A percentile compares a stretch with the other conserved stretches of the same genome.
phyloP scores from a whole-genome alignment of 2,888 invertebrate genomes.

The Eretmocerus hayati region DNA sequence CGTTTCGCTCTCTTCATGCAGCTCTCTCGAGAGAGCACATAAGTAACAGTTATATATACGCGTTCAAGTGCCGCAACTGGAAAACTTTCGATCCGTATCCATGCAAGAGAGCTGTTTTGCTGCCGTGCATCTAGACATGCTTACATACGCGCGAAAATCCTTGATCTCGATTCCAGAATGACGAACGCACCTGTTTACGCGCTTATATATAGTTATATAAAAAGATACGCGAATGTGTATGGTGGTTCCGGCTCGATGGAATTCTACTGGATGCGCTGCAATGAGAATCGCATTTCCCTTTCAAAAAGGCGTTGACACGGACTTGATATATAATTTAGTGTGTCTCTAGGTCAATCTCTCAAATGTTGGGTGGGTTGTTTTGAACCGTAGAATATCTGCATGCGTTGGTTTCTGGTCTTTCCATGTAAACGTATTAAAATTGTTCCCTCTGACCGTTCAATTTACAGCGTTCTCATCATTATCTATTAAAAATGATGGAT shows the following conservation, averaged over 20 bases:
- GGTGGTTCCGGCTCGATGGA: not conserved
- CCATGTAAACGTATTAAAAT: no score
- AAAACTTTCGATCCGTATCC: constrained; percentile 3
- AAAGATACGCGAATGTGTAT: not conserved
- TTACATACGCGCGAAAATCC: not conserved
- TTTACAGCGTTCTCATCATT: no score
- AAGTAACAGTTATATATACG: no score
- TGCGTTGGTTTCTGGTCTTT: no score
- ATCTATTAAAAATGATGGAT: no score
- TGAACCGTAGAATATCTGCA: no score
- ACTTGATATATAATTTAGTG: not conserved
- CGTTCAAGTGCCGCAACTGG: constrained; percentile 1
- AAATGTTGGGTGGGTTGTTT: no score
- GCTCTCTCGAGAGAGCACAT: no score
- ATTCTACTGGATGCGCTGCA: not conserved
- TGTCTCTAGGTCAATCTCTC: constrained; percentile 4
- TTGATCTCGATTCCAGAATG: not conserved
- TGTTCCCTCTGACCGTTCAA: no score
- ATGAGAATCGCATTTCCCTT: constrained; percentile 1
- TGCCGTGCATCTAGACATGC: not conserved
- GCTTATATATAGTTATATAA: not conserved
- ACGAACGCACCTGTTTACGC: not conserved
- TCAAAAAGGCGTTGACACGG: not conserved
- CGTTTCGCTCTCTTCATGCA: no score
- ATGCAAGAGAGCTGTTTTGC: not conserved